These are phyloP conservation scores for Balanococcus diminutus DNA, from an alignment of 2,888 invertebrate genomes.

Conservation along the genomic window DNA sequence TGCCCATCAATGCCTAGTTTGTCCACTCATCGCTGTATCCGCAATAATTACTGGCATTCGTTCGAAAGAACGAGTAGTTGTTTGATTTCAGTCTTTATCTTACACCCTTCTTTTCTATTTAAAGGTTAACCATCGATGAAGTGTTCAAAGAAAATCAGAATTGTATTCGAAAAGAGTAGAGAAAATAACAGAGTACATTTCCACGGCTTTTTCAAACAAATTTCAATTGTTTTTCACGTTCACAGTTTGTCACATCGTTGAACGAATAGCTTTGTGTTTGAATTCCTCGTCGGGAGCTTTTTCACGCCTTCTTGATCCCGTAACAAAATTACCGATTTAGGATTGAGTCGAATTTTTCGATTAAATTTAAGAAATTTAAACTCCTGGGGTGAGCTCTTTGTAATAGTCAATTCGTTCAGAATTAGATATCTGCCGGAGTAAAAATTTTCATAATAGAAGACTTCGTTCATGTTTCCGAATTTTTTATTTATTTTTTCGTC, in stretches of 20 bases:
- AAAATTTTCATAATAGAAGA: background rate
- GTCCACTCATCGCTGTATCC: background rate
- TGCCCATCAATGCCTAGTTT: background rate
- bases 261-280: background rate
- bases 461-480: background rate
- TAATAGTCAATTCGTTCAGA: background rate
- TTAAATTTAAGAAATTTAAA: conserved; percentile 2
- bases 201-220: background rate
- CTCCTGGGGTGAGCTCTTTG: background rate
- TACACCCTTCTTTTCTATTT: background rate
- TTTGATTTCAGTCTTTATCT: background rate
- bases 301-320: background rate
- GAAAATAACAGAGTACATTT: background rate
- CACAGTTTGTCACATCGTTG: conserved; percentile 13
- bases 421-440: no score
- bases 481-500: background rate
- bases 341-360: background rate
- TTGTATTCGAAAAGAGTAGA: background rate
- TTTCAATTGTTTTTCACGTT: background rate
- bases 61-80: background rate
- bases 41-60: background rate
- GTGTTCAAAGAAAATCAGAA: background rate
- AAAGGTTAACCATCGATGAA: background rate
- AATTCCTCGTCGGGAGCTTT: background rate
- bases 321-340: background rate